Conservation (phyloP, 2,888 invertebrate species). For the Heteromurus nitidus region DNA sequence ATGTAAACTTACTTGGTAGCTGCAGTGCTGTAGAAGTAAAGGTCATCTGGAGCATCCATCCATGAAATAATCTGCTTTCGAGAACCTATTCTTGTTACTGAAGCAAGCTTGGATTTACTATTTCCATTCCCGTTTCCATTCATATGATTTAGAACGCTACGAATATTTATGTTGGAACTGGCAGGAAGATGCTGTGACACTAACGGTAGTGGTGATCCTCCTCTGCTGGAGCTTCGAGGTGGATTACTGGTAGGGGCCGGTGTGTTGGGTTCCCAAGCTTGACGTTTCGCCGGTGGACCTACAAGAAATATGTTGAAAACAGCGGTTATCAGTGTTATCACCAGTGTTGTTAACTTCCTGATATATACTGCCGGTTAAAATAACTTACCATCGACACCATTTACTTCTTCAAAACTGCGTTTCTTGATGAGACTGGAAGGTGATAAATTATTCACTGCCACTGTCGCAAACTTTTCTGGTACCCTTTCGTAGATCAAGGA, state of each 20-base stretch:
- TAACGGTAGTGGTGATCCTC: slow-evolving; percentile 74
- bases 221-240: slow-evolving; percentile 70
- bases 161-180: slow-evolving; percentile 73
- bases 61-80: slow-evolving; percentile 93
- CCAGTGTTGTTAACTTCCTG: no score
- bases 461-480: slow-evolving; percentile 84
- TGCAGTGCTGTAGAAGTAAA: slow-evolving; percentile 94
- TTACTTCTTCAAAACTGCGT: slow-evolving; percentile 91
- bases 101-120: slow-evolving; percentile 85
- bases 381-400: slow-evolving; percentile 88
- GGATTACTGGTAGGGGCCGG: slow-evolving; percentile 66
- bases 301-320: no score
- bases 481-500: slow-evolving; percentile 91
- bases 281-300: slow-evolving; percentile 86
- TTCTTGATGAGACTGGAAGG: slow-evolving; percentile 83
- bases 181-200: slow-evolving; percentile 68
- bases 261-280: slow-evolving; percentile 76
- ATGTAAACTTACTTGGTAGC: slow-evolving; percentile 89
- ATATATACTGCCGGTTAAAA: neutral
- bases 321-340: neutral
- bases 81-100: slow-evolving; percentile 84
- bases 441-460: slow-evolving; percentile 76
- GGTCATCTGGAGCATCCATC: slow-evolving; percentile 95
- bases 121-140: slow-evolving; percentile 79
- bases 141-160: slow-evolving; percentile 78